phyloP scores from a whole-genome alignment of 2,797 vertebrate species.

The Semotilus atromaculatus region DNA sequence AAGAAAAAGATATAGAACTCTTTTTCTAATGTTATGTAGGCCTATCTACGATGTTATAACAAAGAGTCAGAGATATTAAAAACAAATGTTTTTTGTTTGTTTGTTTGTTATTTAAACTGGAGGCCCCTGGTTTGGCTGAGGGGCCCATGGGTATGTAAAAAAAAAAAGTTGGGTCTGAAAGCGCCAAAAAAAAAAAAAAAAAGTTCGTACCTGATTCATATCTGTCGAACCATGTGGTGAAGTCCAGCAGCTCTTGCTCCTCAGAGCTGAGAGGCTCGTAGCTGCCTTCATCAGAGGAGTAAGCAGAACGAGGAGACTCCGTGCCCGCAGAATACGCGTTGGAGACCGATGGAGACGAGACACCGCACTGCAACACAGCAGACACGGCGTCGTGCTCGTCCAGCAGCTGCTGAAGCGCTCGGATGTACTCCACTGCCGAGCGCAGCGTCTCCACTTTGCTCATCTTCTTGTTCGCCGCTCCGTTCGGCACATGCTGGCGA shows the following conservation, averaged over 20 bases:
- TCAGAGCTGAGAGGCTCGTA: slow-evolving; percentile 79
- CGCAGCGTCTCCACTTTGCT: slow-evolving; percentile 89
- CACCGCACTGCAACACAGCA: slow-evolving; percentile 66
- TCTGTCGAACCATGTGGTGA: slow-evolving; percentile 82
- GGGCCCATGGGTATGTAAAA: neutral
- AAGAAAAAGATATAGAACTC: neutral
- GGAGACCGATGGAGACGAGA: slow-evolving; percentile 63
- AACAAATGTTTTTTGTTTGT: too few species aligned
- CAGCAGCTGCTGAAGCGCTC: slow-evolving; percentile 82
- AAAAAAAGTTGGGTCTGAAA: neutral
- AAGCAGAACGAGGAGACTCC: slow-evolving; percentile 77
- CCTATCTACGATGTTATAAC: neutral
- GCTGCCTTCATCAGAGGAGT: slow-evolving; percentile 80
- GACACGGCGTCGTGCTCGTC: slow-evolving; percentile 79
- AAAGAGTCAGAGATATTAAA: neutral
- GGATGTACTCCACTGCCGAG: slow-evolving; percentile 87
- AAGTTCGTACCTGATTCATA: slow-evolving; percentile 69
- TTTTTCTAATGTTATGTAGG: neutral
- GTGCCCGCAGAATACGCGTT: slow-evolving; percentile 71
- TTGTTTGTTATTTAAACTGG: neutral
- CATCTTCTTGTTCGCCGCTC: slow-evolving; percentile 84
- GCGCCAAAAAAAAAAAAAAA: neutral
- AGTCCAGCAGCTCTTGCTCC: slow-evolving; percentile 80
- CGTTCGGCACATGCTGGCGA: slow-evolving; percentile 84
- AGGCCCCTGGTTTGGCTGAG: neutral